Percentiles rank a stretch among this genome's conserved stretches.
Evolutionary conservation across 64 coral and sea anemone species (phyloP).

Genomic region (Hydrozoanthus tunicans): DNA sequence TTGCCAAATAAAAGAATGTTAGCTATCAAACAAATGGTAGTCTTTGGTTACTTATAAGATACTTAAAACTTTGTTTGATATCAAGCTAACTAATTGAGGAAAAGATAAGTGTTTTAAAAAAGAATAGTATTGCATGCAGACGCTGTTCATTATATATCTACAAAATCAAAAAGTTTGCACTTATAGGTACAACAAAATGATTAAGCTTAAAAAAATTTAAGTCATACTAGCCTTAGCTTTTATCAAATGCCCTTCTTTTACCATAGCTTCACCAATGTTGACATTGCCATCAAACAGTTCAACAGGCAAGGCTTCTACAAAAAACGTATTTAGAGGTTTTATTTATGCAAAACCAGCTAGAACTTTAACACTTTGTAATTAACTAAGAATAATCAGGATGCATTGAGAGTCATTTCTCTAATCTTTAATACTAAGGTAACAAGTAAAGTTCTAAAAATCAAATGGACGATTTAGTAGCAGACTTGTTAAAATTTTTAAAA

Average conservation of each 20-base stretch:
- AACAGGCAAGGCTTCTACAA: constrained; percentile 25
- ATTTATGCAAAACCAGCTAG: background rate
- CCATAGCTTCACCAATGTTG: constrained; percentile 39
- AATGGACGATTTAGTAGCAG: too few species aligned
- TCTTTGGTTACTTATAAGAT: too few species aligned
- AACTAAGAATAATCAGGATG: too few species aligned
- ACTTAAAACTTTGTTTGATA: too few species aligned
- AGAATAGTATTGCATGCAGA: background rate
- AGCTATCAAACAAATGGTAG: too few species aligned
- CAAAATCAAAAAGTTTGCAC: background rate
- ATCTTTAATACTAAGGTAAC: too few species aligned
- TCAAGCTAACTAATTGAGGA: too few species aligned
- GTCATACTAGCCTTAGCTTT: constrained; percentile 29
- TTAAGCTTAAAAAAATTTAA: background rate
- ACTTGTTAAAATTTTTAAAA: too few species aligned
- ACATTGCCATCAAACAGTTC: constrained; percentile 17
- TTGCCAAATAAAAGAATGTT: background rate
- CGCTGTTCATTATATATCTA: background rate
- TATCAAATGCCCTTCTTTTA: constrained; percentile 18
- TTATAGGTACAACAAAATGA: too few species aligned
- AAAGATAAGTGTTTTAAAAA: background rate
- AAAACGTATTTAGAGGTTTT: background rate
- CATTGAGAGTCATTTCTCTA: too few species aligned
- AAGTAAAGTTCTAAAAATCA: too few species aligned
- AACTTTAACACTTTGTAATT: too few species aligned